A percentile compares a stretch with the other conserved stretches of the same genome.
These are phyloP conservation scores for Gambusia yucatana DNA, from an alignment of 2,797 vertebrate species.

Conservation along the genomic window DNA sequence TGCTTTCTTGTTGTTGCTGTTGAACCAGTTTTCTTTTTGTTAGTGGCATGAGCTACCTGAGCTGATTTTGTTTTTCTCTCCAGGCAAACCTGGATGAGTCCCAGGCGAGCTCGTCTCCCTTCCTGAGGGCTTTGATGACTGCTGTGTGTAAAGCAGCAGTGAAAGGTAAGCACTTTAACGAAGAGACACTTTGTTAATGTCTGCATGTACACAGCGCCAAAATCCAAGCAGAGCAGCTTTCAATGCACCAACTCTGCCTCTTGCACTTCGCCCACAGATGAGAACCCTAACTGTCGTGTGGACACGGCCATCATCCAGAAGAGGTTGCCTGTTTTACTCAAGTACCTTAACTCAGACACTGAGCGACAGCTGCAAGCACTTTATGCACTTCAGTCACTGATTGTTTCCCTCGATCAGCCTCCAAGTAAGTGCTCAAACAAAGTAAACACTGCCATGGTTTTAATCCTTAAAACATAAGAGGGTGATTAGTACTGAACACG, in stretches of 20 bases:
- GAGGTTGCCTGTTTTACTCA: conserved; percentile 95
- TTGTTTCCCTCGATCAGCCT: conserved; percentile 97
- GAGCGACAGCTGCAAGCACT: conserved; percentile 99
- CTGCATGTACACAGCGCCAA: conserved; percentile 24
- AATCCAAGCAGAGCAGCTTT: conserved; percentile 7
- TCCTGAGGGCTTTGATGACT: conserved; percentile 99
- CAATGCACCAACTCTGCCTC: conserved; percentile 30
- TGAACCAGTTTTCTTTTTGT: neutral
- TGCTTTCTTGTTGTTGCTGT: neutral
- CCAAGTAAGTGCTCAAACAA: conserved; percentile 88
- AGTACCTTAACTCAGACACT: conserved; percentile 98
- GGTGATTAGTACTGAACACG: neutral
- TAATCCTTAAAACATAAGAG: neutral
- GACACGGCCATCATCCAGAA: conserved; percentile 95
- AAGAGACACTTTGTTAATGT: conserved; percentile 25
- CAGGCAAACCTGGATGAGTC: conserved; percentile 95
- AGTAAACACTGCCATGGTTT: neutral
- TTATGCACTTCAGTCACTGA: conserved; percentile 99
- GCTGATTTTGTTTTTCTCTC: conserved; percentile 39
- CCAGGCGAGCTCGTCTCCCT: conserved; percentile 95
- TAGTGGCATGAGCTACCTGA: neutral
- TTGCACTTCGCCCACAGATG: conserved; percentile 78
- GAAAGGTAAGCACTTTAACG: conserved; percentile 84
- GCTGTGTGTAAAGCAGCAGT: conserved; percentile 98
- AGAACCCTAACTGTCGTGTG: conserved; percentile 91